Conservation (phyloP, 2,888 invertebrate species). For the Bombylius major region DNA sequence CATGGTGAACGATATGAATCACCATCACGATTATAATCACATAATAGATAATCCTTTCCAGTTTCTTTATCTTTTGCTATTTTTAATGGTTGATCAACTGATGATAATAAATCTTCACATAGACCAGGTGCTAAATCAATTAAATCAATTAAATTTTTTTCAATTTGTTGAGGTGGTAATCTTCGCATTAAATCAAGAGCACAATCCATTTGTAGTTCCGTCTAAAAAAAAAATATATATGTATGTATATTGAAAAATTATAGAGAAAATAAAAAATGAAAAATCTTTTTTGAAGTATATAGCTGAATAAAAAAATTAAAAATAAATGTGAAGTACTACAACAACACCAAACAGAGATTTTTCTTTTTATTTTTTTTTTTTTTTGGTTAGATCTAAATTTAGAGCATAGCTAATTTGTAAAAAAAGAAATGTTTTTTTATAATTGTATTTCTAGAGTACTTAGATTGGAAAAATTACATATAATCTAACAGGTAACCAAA, state of each 20-base stretch:
- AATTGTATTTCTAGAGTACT: no score
- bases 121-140: constrained; percentile 92
- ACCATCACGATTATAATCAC: constrained; percentile 98
- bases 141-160: constrained; percentile 94
- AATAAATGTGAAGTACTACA: no score
- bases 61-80: constrained; percentile 90
- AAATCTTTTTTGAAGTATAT: not conserved
- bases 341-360: no score
- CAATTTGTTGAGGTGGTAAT: constrained; percentile 97
- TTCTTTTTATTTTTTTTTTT: no score
- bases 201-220: constrained; percentile 95
- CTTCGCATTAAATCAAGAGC: constrained; percentile 98
- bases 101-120: constrained; percentile 92
- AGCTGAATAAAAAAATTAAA: no score
- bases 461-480: no score
- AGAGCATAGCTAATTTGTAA: no score
- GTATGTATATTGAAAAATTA: no score
- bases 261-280: not conserved
- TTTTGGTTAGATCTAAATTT: no score
- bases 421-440: no score
- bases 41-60: constrained; percentile 93
- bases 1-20: constrained; percentile 98
- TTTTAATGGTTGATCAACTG: constrained; percentile 96
- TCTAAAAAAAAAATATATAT: constrained; percentile 44
- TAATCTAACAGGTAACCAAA: not conserved